phyloP scores from a whole-genome alignment of 2,888 invertebrate genomes.

The Macaria notata region DNA sequence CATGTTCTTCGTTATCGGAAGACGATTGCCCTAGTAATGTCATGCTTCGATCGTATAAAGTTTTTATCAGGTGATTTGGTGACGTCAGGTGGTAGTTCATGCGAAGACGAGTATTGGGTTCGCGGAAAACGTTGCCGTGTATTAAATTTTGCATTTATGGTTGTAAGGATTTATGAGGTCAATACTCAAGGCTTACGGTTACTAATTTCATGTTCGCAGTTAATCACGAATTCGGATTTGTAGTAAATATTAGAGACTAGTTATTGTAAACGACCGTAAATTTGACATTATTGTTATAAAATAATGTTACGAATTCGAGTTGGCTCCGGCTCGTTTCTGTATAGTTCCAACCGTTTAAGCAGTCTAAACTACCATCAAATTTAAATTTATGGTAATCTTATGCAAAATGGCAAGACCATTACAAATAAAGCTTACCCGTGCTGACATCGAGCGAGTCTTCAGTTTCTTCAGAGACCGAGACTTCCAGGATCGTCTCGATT shows the following conservation, averaged over 20 bases:
- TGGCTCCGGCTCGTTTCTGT: background rate
- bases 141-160: slow-evolving; percentile 39
- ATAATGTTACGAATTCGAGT: background rate
- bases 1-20: slow-evolving; percentile 63
- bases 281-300: background rate
- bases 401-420: background rate
- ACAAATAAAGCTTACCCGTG: slow-evolving; percentile 35
- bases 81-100: slow-evolving; percentile 62
- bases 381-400: background rate
- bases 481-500: slow-evolving; percentile 17
- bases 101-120: slow-evolving; percentile 45
- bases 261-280: slow-evolving; percentile 3
- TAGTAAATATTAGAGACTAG: slow-evolving; percentile 14
- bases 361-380: background rate
- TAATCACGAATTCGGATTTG: slow-evolving; percentile 15
- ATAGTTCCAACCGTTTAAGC: background rate
- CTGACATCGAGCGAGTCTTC: slow-evolving; percentile 26
- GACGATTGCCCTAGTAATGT: slow-evolving; percentile 59
- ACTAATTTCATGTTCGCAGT: slow-evolving; percentile 20
- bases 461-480: slow-evolving; percentile 15
- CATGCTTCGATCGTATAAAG: slow-evolving; percentile 59
- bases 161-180: slow-evolving; percentile 34
- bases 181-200: slow-evolving; percentile 34
- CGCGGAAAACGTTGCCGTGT: slow-evolving; percentile 41
- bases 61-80: slow-evolving; percentile 66